Percentiles rank a stretch among this genome's conserved stretches.
Evolutionary conservation across 2,113 vertebrate species (phyloP).

Genomic region (Hylia prasina): DNA sequence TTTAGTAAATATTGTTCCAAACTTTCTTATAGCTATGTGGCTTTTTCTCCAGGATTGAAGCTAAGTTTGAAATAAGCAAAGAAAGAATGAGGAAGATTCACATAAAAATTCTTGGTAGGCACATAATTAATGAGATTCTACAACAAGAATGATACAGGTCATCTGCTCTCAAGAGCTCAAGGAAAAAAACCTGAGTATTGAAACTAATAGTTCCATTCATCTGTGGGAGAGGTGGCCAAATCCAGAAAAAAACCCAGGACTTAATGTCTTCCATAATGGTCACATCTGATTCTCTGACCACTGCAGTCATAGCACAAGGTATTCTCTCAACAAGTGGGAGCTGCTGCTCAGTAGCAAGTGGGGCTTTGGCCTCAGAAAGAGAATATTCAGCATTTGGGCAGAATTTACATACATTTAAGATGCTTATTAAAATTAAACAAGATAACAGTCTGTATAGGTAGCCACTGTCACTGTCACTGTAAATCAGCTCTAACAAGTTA

Average conservation of each 20-base stretch:
- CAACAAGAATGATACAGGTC: not conserved
- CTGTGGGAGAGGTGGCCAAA: not conserved
- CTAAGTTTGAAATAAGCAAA: not conserved
- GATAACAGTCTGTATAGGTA: not conserved
- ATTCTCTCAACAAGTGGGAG: not conserved
- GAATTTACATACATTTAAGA: not conserved
- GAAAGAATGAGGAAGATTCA: not conserved
- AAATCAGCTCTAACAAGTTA: not conserved
- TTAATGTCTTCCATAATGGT: not conserved
- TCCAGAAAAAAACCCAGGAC: not conserved
- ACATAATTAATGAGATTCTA: not conserved
- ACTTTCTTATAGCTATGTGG: not conserved
- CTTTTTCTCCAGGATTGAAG: not conserved
- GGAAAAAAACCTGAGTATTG: not conserved
- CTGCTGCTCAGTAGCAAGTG: not conserved
- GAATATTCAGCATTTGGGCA: not conserved
- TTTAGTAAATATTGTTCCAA: not conserved
- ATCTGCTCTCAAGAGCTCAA: not conserved
- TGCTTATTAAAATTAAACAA: not conserved
- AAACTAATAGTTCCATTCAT: not conserved
- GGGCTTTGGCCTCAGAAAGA: not conserved
- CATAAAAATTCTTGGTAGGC: not conserved
- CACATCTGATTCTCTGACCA: not conserved
- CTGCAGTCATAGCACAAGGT: fast-evolving
- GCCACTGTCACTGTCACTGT: not conserved